Percentiles rank a stretch among this genome's conserved stretches.
Evolutionary conservation across 64 coral and sea anemone species (phyloP).

Genomic region (Actinia equina): DNA sequence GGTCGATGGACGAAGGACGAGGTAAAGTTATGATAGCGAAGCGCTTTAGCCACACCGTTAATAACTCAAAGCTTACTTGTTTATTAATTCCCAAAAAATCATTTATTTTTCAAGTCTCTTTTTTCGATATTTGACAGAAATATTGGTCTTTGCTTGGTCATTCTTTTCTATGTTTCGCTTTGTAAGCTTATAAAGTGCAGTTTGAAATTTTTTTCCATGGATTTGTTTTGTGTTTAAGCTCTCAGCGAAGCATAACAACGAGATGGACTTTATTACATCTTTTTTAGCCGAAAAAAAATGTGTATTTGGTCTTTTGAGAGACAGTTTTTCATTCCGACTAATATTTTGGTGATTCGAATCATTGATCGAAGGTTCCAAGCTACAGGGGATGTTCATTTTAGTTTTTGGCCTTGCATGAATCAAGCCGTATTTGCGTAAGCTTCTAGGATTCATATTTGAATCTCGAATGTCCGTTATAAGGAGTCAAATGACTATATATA

Average conservation of each 20-base stretch:
- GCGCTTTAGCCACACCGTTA: slow-evolving; percentile 42
- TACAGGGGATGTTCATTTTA: neutral
- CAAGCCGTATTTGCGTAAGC: slow-evolving; percentile 12
- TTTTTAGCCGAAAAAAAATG: neutral
- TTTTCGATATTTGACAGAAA: neutral
- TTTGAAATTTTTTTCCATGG: neutral
- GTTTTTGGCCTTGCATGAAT: slow-evolving; percentile 8
- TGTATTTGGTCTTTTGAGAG: neutral
- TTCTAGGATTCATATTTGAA: slow-evolving; percentile 61
- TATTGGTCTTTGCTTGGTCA: neutral
- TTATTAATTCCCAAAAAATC: slow-evolving; percentile 7
- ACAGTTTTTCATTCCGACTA: neutral
- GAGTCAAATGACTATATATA: slow-evolving; percentile 78
- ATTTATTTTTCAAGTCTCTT: neutral
- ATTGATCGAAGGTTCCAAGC: neutral
- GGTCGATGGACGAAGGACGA: slow-evolving; percentile 95
- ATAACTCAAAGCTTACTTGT: slow-evolving; percentile 1
- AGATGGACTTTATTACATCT: neutral
- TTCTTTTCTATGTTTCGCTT: neutral
- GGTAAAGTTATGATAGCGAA: slow-evolving; percentile 41
- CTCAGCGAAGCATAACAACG: slow-evolving; percentile 29
- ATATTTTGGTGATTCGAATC: neutral
- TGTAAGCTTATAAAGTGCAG: neutral
- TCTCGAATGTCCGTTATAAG: slow-evolving; percentile 92
- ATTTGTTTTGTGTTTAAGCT: slow-evolving; percentile 30